These are phyloP conservation scores for Melanchra persicariae DNA, from an alignment of 2,888 invertebrate genomes.

Conservation along the genomic window DNA sequence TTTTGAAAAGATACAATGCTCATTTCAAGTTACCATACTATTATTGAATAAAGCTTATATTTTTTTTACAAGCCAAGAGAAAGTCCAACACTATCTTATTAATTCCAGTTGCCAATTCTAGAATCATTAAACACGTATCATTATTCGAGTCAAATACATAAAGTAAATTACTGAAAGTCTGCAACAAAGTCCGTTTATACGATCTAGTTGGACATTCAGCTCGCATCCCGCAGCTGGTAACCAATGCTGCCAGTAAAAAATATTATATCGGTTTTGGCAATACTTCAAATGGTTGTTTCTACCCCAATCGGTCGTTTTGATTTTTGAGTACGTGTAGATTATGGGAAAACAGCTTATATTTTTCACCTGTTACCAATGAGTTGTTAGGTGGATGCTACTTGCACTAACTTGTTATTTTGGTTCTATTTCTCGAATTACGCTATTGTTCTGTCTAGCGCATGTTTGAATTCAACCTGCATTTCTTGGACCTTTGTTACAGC, in stretches of 20 bases:
- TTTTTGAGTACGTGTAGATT: slow-evolving; percentile 22
- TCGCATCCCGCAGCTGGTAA: slow-evolving; percentile 8
- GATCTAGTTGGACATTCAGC: slow-evolving; percentile 37
- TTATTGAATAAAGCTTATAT: neutral
- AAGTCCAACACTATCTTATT: neutral
- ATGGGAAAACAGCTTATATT: slow-evolving; percentile 1
- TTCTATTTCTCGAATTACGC: neutral
- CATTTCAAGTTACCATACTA: neutral
- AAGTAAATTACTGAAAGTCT: slow-evolving; percentile 4
- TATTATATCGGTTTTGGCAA: slow-evolving; percentile 55
- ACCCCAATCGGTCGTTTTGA: slow-evolving; percentile 8
- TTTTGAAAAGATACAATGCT: neutral
- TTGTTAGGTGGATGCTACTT: neutral
- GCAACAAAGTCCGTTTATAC: slow-evolving; percentile 4
- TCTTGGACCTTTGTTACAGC: neutral
- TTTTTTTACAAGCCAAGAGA: neutral
- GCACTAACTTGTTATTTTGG: neutral
- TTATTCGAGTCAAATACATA: slow-evolving; percentile 11
- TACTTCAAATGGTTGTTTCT: slow-evolving; percentile 53
- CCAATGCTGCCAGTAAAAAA: slow-evolving; percentile 24
- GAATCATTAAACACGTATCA: neutral
- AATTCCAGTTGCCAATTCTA: neutral
- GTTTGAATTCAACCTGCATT: neutral
- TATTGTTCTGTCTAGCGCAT: neutral
- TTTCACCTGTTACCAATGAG: neutral